Percentiles rank a stretch among this genome's conserved stretches.
phyloP scores from a whole-genome alignment of 2,113 vertebrate genomes.

The Plestiodon gilberti region DNA sequence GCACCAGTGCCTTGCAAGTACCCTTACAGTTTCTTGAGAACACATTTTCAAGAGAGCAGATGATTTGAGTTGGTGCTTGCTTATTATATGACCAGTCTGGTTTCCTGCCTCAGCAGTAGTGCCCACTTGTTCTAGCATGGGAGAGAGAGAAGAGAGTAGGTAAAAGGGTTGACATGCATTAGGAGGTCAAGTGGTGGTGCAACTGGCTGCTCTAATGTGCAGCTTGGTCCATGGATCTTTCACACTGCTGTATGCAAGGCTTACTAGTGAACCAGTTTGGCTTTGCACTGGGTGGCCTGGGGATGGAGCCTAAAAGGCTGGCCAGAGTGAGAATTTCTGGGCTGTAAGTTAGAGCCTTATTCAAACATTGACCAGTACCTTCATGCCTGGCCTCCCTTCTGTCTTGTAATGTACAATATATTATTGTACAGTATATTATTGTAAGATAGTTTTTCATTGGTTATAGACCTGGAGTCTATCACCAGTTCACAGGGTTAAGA shows the following conservation, averaged over 20 bases:
- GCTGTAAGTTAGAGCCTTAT: neutral
- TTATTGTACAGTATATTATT: neutral
- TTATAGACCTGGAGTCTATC: neutral
- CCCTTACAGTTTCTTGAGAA: neutral
- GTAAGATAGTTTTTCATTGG: neutral
- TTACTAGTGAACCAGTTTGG: neutral
- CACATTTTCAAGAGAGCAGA: neutral
- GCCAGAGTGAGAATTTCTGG: neutral
- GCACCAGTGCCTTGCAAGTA: neutral
- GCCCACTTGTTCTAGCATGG: too few species aligned
- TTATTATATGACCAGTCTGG: neutral
- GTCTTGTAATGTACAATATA: too few species aligned
- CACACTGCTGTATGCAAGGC: neutral
- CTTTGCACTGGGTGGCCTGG: neutral
- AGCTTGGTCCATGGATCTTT: too few species aligned
- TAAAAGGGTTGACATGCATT: too few species aligned
- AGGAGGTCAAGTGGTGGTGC: too few species aligned
- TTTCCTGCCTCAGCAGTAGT: too few species aligned
- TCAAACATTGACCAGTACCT: neutral
- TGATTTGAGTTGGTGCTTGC: neutral
- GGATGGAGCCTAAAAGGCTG: neutral
- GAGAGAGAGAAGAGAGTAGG: too few species aligned
- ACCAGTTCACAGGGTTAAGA: neutral
- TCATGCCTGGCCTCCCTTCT: too few species aligned
- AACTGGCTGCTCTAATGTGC: too few species aligned